Evolutionary conservation across 2,113 vertebrate species (phyloP).

Genomic region (Gadus macrocephalus): DNA sequence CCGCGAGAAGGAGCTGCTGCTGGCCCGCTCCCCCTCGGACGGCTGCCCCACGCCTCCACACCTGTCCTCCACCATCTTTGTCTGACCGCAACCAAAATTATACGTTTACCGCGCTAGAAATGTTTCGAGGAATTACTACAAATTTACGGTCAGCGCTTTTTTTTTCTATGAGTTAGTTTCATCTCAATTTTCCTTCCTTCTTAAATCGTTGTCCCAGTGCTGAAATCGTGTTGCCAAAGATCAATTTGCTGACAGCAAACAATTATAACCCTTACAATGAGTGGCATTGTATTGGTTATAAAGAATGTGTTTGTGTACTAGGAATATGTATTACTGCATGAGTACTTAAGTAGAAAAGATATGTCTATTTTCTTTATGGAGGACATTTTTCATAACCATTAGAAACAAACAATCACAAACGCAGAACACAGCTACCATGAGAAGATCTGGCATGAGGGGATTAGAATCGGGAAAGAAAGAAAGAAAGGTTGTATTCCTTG

Average conservation of each 20-base stretch:
- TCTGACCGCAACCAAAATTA: slow-evolving; percentile 34
- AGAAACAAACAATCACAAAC: too few relatives aligned
- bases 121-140: background rate
- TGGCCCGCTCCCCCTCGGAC: slow-evolving; percentile 51
- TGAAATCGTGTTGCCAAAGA: too few relatives aligned
- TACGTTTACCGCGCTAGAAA: background rate
- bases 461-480: background rate
- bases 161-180: background rate
- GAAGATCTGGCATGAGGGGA: too few relatives aligned
- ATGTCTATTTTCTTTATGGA: too few relatives aligned
- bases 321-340: too few relatives aligned
- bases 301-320: too few relatives aligned
- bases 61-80: slow-evolving; percentile 51
- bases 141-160: background rate
- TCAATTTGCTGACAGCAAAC: too few relatives aligned
- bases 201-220: background rate
- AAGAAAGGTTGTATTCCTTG: background rate
- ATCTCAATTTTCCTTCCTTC: background rate
- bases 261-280: too few relatives aligned
- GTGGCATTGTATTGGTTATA: too few relatives aligned
- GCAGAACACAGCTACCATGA: too few relatives aligned
- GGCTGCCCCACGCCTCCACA: slow-evolving; percentile 45
- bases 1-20: slow-evolving; percentile 73
- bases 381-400: too few relatives aligned
- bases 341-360: too few relatives aligned